Percentiles rank a stretch among this genome's conserved stretches.
Conservation (phyloP, 2,888 invertebrate species). For the Chesias legatella region DNA sequence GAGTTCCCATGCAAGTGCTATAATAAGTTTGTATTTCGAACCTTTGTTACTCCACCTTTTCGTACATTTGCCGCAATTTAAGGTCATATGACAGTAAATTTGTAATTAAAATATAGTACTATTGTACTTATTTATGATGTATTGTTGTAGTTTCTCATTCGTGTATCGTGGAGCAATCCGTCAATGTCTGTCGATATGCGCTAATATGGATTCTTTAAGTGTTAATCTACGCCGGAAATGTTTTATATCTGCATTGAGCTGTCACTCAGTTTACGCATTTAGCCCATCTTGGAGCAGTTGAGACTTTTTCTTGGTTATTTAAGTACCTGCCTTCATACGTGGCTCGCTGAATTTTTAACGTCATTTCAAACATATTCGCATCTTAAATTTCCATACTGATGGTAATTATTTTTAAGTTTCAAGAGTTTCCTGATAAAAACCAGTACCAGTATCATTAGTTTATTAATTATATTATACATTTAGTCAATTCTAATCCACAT, state of each 20-base stretch:
- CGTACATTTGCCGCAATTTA: constrained; percentile 31
- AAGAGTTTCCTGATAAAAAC: too few species aligned
- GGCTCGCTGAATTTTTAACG: too few species aligned
- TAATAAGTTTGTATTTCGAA: constrained; percentile 19
- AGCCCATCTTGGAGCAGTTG: neutral
- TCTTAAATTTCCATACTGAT: too few species aligned
- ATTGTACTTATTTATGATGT: constrained; percentile 18
- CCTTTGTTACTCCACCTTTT: constrained; percentile 31
- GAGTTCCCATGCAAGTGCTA: constrained; percentile 9
- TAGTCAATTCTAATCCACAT: too few species aligned
- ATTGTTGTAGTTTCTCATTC: constrained; percentile 12
- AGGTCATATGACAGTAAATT: constrained; percentile 40
- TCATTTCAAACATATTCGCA: too few species aligned
- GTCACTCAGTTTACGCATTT: constrained; percentile 13
- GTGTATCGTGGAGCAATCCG: constrained; percentile 16
- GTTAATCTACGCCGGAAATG: constrained; percentile 16
- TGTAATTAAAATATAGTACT: constrained; percentile 45
- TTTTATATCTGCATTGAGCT: constrained; percentile 20
- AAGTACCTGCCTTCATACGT: too few species aligned
- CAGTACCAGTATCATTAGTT: too few species aligned
- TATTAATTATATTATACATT: too few species aligned
- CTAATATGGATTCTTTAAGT: constrained; percentile 23
- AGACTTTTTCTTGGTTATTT: constrained; percentile 4
- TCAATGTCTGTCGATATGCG: constrained; percentile 21
- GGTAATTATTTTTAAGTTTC: too few species aligned